These are phyloP conservation scores for Pagrus major DNA, from an alignment of 2,113 vertebrate species.

Conservation along the genomic window DNA sequence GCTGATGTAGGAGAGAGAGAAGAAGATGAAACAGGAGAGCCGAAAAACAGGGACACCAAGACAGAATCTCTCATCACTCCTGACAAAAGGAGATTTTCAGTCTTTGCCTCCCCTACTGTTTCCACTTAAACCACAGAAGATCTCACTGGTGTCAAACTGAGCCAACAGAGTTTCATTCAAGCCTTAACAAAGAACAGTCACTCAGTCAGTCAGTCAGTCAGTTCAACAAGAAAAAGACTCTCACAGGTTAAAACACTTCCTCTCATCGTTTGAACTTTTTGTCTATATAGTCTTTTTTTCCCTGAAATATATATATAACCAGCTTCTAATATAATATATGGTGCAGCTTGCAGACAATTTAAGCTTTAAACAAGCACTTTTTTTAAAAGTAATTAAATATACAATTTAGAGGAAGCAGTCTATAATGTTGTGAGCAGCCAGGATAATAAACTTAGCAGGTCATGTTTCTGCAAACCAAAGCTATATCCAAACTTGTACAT, in stretches of 20 bases:
- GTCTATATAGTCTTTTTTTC: neutral
- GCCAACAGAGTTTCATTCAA: slow-evolving; percentile 66
- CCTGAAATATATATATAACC: neutral
- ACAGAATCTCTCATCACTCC: slow-evolving; percentile 40
- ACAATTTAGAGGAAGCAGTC: neutral
- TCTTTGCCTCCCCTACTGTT: slow-evolving; percentile 45
- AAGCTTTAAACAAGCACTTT: neutral
- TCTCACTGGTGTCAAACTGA: slow-evolving; percentile 57
- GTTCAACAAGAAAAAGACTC: slow-evolving; percentile 22
- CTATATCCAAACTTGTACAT: too few relatives aligned
- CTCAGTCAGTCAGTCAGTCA: too few relatives aligned
- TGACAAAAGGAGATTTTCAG: slow-evolving; percentile 41
- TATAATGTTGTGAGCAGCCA: too few relatives aligned
- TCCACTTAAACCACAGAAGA: slow-evolving; percentile 67
- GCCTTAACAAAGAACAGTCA: slow-evolving; percentile 37
- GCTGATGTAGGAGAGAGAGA: slow-evolving; percentile 29
- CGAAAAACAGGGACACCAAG: slow-evolving; percentile 23
- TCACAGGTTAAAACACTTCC: neutral
- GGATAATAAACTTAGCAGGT: too few relatives aligned
- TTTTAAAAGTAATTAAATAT: neutral
- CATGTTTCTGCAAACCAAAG: too few relatives aligned
- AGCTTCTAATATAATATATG: neutral
- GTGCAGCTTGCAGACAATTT: neutral
- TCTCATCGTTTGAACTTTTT: neutral
- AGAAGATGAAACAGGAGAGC: slow-evolving; percentile 10